A percentile compares a stretch with the other conserved stretches of the same genome.
Conservation (phyloP, 92 coral and sea anemone genomes). For the Porites cylindrica region DNA sequence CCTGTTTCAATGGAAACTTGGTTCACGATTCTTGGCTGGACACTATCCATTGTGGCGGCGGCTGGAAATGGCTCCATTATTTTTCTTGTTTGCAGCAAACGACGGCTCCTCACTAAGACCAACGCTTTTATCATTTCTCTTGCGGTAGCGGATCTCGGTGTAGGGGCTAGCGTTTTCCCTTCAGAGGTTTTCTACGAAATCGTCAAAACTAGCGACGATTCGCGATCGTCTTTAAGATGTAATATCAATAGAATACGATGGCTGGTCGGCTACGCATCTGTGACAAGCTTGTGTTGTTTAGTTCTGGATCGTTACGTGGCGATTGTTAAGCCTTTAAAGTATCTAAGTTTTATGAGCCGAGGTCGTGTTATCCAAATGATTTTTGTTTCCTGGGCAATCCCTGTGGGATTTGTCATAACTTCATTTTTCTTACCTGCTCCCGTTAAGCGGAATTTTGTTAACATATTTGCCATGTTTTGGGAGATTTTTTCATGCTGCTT, state of each 20-base stretch:
- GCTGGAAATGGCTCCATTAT: background rate
- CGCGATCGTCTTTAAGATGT: background rate
- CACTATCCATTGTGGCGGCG: background rate
- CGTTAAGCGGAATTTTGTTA: background rate
- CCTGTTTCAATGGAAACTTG: background rate
- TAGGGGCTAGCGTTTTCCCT: background rate
- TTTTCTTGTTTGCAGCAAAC: background rate
- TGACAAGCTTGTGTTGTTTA: background rate
- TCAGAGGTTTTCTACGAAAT: background rate
- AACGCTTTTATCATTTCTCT: background rate
- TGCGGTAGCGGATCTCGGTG: background rate
- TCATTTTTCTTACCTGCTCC: background rate
- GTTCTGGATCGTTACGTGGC: background rate
- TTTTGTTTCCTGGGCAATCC: background rate
- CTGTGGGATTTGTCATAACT: background rate
- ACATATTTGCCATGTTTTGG: background rate
- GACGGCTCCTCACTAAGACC: background rate
- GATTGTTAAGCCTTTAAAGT: background rate
- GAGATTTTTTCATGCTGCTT: background rate
- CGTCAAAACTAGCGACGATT: background rate
- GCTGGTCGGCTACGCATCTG: background rate
- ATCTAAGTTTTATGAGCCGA: background rate
- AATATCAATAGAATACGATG: background rate
- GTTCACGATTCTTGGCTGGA: background rate
- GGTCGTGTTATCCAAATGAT: background rate